These are phyloP conservation scores for Drosophila histrio DNA, from an alignment of 2,888 invertebrate species.

Conservation along the genomic window DNA sequence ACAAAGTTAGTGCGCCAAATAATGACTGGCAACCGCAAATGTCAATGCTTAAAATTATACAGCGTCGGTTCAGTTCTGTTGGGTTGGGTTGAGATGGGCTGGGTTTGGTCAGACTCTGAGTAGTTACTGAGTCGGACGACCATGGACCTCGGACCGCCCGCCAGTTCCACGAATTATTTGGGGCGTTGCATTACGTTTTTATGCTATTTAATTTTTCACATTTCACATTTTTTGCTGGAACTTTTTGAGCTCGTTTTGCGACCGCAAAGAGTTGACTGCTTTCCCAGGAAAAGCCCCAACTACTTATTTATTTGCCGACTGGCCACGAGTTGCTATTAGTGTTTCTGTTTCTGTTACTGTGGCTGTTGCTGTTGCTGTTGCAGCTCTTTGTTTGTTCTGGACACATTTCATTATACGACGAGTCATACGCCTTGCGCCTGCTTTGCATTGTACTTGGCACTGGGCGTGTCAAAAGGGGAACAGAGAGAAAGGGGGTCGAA, in stretches of 20 bases:
- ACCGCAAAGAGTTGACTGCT: conserved; percentile 68
- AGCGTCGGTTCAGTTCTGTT: conserved; percentile 53
- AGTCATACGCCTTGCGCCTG: conserved; percentile 34
- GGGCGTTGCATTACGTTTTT: conserved; percentile 75
- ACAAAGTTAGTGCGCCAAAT: conserved; percentile 55
- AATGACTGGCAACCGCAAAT: conserved; percentile 77
- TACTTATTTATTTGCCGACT: conserved; percentile 59
- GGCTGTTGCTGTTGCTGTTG: conserved; percentile 28
- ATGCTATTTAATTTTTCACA: conserved; percentile 74
- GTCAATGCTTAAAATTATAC: conserved; percentile 79
- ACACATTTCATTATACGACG: conserved; percentile 72
- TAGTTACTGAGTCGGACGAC: not conserved
- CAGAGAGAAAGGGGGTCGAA: not conserved
- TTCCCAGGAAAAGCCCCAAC: conserved; percentile 60
- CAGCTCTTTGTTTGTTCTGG: conserved; percentile 64
- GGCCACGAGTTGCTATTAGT: conserved; percentile 23
- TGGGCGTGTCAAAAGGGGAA: conserved; percentile 10
- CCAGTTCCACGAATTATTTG: conserved; percentile 50
- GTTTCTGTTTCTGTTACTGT: not conserved
- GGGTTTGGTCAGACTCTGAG: conserved; percentile 18
- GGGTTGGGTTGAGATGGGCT: conserved; percentile 17
- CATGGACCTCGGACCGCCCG: conserved; percentile 3
- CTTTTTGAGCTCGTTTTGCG: conserved; percentile 40
- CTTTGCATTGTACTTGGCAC: conserved; percentile 58
- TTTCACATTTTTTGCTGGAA: conserved; percentile 54